Percentiles rank a stretch among this genome's conserved stretches.
Conservation (phyloP, 2,888 invertebrate species). For the Meta bourneti region DNA sequence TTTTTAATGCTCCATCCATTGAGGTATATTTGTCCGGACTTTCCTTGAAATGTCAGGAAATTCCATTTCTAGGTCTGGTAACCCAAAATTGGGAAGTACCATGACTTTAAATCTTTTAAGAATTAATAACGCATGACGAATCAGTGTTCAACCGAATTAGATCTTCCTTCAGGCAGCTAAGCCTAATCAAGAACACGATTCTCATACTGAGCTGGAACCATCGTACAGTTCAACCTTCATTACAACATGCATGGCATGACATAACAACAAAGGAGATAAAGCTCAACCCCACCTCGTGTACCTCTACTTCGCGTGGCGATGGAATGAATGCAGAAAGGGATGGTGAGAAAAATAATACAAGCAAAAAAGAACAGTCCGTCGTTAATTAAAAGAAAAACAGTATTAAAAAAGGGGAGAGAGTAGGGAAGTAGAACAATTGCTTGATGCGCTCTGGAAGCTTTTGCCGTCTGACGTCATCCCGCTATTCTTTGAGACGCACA, state of each 20-base stretch:
- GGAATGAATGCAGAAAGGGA: background rate
- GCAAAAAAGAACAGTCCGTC: background rate
- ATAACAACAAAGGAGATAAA: background rate
- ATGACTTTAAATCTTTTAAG: too few species aligned
- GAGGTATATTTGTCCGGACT: too few species aligned
- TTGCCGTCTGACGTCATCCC: slow-evolving; percentile 45
- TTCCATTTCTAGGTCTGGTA: too few species aligned
- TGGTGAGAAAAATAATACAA: background rate
- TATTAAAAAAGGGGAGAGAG: background rate
- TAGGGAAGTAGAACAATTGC: slow-evolving; percentile 36
- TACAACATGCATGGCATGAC: background rate
- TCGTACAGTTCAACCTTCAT: background rate
- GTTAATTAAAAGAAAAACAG: slow-evolving; percentile 17
- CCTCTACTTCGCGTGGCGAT: background rate
- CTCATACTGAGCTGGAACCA: too few species aligned
- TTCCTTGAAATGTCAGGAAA: too few species aligned
- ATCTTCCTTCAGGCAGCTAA: too few species aligned
- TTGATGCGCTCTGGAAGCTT: slow-evolving; percentile 28
- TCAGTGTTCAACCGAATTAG: too few species aligned
- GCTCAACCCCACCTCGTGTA: background rate
- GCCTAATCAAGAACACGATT: too few species aligned
- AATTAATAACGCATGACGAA: too few species aligned
- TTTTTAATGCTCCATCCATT: too few species aligned
- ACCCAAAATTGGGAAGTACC: too few species aligned
- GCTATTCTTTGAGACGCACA: slow-evolving; percentile 42